These are phyloP conservation scores for Frieseomelitta varia DNA, from an alignment of 1,140 invertebrate genomes.

Conservation along the genomic window DNA sequence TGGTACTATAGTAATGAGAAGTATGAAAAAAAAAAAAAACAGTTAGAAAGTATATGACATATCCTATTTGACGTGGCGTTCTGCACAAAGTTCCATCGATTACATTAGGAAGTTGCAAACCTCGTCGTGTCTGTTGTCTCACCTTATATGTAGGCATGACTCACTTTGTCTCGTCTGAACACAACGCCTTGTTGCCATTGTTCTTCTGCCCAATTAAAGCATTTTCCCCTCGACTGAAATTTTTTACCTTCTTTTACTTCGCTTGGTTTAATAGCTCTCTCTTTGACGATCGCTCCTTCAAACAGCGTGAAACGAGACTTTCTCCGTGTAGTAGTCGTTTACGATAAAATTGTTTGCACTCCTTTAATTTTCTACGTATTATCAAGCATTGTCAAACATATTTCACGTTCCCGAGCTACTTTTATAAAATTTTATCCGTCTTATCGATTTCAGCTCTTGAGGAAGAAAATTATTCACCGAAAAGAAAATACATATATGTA, in stretches of 20 bases:
- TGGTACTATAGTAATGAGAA: neutral
- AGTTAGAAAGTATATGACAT: too few relatives aligned
- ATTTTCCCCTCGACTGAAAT: neutral
- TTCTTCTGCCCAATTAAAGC: slow-evolving; percentile 39
- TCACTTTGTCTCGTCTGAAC: slow-evolving; percentile 1
- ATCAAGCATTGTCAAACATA: too few relatives aligned
- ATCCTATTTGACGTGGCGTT: neutral
- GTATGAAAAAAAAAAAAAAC: neutral
- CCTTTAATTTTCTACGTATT: neutral
- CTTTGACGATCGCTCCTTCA: slow-evolving; percentile 1
- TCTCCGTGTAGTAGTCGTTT: neutral
- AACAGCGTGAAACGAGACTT: neutral
- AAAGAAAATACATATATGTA: neutral
- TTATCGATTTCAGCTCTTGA: neutral
- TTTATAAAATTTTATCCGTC: neutral
- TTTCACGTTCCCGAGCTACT: neutral
- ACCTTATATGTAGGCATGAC: slow-evolving; percentile 18
- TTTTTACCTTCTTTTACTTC: neutral
- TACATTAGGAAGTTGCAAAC: neutral
- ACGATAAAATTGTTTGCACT: neutral
- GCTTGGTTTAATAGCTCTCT: neutral
- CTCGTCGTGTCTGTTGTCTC: neutral
- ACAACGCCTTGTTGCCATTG: slow-evolving; percentile 26
- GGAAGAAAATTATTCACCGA: neutral
- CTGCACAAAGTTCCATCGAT: neutral